Conservation (phyloP, 2,113 vertebrate genomes). For the Mesitornis unicolor region DNA sequence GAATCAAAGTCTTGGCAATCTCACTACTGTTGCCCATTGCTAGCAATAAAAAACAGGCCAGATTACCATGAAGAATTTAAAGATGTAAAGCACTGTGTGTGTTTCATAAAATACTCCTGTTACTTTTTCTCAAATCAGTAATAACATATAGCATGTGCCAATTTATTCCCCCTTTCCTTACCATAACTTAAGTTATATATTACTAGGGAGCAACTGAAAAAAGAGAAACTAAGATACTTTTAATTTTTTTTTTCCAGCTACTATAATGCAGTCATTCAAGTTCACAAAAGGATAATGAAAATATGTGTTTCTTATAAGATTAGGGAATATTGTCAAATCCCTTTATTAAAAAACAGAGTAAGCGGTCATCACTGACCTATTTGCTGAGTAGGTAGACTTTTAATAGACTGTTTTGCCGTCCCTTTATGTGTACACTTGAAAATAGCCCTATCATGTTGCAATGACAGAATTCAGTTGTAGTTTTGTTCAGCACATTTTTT, state of each 20-base stretch:
- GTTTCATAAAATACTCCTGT: conserved; percentile 10
- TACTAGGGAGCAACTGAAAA: background rate
- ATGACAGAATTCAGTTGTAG: background rate
- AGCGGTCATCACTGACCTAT: background rate
- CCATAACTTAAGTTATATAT: background rate
- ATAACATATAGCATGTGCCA: background rate
- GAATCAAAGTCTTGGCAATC: background rate
- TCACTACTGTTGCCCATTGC: background rate
- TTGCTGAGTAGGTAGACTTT: background rate
- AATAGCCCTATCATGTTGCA: background rate
- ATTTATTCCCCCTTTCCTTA: background rate
- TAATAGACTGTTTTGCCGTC: background rate
- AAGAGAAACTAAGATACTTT: background rate
- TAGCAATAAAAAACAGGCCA: background rate
- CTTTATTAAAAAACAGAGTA: conserved; percentile 42
- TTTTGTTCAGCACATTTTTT: background rate
- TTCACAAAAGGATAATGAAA: conserved; percentile 39
- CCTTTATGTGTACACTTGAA: background rate
- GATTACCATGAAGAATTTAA: background rate
- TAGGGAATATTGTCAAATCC: conserved; percentile 45
- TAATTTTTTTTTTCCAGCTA: background rate
- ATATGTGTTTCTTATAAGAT: background rate
- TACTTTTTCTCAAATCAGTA: conserved; percentile 15
- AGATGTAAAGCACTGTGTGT: background rate
- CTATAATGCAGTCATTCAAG: background rate